Percentiles rank a stretch among this genome's conserved stretches.
phyloP scores from a whole-genome alignment of 2,113 vertebrate species.

The Prunella fulvescens region DNA sequence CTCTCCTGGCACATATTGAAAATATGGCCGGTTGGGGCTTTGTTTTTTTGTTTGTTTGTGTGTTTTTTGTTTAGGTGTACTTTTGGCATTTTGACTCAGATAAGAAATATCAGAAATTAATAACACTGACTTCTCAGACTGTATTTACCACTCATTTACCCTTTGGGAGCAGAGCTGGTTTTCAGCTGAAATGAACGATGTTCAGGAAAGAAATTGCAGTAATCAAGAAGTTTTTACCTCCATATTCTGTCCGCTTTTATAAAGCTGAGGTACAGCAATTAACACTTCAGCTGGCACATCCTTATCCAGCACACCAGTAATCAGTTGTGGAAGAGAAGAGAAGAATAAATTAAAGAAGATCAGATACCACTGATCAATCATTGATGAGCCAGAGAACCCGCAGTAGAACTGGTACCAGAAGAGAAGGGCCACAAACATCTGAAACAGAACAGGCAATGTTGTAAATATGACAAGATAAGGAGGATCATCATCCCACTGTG shows the following conservation, averaged over 20 bases:
- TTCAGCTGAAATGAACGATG: not conserved
- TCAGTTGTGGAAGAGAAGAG: constrained; percentile 94
- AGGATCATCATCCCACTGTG: not conserved
- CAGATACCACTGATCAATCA: constrained; percentile 98
- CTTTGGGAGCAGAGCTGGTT: not conserved
- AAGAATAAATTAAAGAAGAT: constrained; percentile 99
- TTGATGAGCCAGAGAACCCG: constrained; percentile 93
- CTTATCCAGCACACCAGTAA: constrained; percentile 95
- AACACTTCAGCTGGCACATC: constrained; percentile 86
- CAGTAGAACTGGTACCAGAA: constrained; percentile 99
- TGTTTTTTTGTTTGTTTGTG: not conserved
- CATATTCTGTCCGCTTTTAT: constrained; percentile 89
- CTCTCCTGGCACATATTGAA: not conserved
- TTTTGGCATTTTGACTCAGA: not conserved
- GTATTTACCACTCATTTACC: not conserved
- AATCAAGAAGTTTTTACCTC: constrained; percentile 74
- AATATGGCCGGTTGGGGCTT: not conserved
- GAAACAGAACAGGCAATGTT: not conserved
- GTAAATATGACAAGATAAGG: not conserved
- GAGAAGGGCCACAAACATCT: constrained; percentile 97
- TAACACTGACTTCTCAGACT: not conserved
- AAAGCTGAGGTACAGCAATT: constrained; percentile 88
- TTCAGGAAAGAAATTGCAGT: not conserved
- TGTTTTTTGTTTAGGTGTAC: not conserved
- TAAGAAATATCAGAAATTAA: not conserved